These are phyloP conservation scores for Picus viridis DNA, from an alignment of 2,797 vertebrate genomes.

Conservation along the genomic window DNA sequence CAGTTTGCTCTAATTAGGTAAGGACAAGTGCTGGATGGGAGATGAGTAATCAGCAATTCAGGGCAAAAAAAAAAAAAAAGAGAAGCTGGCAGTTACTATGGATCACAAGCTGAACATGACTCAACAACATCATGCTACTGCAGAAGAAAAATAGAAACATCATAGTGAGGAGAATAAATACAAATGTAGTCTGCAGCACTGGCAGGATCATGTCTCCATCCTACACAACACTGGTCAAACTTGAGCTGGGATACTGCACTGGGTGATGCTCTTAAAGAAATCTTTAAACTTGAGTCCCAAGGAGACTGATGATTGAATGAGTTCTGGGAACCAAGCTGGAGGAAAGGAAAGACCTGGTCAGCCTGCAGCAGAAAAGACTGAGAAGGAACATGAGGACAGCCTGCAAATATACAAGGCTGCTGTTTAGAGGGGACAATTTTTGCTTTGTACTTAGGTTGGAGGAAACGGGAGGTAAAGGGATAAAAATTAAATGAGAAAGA, in stretches of 20 bases:
- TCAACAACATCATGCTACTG: conserved; percentile 42
- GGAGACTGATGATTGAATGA: background rate
- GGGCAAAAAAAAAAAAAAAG: background rate
- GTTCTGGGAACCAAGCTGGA: background rate
- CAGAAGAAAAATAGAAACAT: conserved; percentile 17
- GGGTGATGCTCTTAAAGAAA: background rate
- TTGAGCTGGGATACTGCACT: background rate
- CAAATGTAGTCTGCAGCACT: background rate
- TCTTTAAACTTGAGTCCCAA: background rate
- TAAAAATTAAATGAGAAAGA: background rate
- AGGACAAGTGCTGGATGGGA: background rate
- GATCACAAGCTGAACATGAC: conserved; percentile 59
- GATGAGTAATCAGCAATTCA: background rate
- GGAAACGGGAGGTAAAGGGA: background rate
- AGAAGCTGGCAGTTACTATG: background rate
- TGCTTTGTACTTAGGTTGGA: background rate
- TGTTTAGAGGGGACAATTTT: background rate
- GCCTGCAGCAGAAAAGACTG: background rate
- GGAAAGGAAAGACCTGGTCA: background rate
- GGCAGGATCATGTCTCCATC: conserved; percentile 3
- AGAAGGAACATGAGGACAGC: background rate
- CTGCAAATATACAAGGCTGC: background rate
- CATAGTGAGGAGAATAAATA: conserved; percentile 36
- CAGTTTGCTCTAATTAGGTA: background rate
- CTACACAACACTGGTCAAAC: background rate